phyloP scores from a whole-genome alignment of 2,888 invertebrate species.

The Cephus rjabovi region DNA sequence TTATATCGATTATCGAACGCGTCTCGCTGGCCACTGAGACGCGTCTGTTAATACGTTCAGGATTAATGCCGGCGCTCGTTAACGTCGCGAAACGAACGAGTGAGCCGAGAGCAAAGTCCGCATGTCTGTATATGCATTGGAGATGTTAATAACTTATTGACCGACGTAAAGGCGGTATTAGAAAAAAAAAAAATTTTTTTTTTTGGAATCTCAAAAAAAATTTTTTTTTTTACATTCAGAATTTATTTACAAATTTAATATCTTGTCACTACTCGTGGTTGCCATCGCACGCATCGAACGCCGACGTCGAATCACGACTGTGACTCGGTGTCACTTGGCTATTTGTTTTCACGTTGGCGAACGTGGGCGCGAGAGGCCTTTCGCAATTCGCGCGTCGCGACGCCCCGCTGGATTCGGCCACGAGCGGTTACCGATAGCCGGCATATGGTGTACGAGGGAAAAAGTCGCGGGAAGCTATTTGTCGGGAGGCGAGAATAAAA shows the following conservation, averaged over 20 bases:
- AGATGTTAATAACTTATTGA: not conserved
- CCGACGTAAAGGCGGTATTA: not conserved
- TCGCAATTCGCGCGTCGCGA: not conserved
- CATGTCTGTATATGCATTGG: not conserved
- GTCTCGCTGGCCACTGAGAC: not conserved
- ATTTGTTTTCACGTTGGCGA: not conserved
- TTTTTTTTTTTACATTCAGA: no score
- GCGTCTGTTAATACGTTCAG: not conserved
- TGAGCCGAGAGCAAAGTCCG: not conserved
- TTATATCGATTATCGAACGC: not conserved
- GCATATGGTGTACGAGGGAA: not conserved
- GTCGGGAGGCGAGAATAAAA: not conserved
- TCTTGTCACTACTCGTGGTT: no score
- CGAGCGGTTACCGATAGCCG: not conserved
- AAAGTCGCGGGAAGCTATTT: not conserved
- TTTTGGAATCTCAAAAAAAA: no score
- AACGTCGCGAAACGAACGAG: not conserved
- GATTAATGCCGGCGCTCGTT: not conserved
- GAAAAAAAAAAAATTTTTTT: no score
- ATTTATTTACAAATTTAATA: no score
- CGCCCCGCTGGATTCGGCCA: not conserved
- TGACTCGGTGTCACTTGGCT: not conserved
- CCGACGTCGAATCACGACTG: not conserved
- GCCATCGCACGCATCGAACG: not conserved
- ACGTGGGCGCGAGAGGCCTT: not conserved